phyloP scores from a whole-genome alignment of 2,797 vertebrate genomes.

The Argentina silus region DNA sequence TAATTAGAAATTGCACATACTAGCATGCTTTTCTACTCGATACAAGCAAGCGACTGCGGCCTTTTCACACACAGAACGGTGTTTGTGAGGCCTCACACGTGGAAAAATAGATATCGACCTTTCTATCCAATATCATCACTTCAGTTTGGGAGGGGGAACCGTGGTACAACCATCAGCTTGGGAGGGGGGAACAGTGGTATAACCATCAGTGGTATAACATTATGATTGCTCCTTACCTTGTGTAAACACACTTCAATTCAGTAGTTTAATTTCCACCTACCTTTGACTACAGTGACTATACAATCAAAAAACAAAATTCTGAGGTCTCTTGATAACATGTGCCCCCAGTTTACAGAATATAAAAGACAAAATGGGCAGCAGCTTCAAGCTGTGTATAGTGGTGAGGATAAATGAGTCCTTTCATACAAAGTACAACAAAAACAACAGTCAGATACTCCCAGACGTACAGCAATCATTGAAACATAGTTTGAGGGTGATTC shows the following conservation, averaged over 20 bases:
- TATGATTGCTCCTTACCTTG: too few relatives aligned
- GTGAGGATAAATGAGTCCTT: neutral
- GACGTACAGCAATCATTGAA: conserved; percentile 35
- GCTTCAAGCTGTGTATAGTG: neutral
- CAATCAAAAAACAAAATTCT: neutral
- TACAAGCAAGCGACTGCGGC: neutral
- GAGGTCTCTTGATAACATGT: neutral
- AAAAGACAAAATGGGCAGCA: neutral
- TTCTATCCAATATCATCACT: too few relatives aligned
- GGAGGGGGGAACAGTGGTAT: too few relatives aligned
- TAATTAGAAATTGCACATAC: conserved; percentile 46
- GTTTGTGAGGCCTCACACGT: neutral
- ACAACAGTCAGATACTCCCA: neutral
- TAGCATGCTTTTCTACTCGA: conserved; percentile 52
- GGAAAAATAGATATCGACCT: neutral
- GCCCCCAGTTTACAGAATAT: neutral
- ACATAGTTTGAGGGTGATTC: neutral
- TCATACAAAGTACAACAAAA: neutral
- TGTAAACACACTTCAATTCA: too few relatives aligned
- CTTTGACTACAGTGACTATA: neutral
- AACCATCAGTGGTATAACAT: too few relatives aligned
- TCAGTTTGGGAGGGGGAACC: too few relatives aligned
- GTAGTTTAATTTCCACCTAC: neutral
- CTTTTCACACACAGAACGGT: neutral
- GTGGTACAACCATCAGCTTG: too few relatives aligned